A percentile compares a stretch with the other conserved stretches of the same genome.
phyloP scores from a whole-genome alignment of 2,113 vertebrate species.

The Solea senegalensis region DNA sequence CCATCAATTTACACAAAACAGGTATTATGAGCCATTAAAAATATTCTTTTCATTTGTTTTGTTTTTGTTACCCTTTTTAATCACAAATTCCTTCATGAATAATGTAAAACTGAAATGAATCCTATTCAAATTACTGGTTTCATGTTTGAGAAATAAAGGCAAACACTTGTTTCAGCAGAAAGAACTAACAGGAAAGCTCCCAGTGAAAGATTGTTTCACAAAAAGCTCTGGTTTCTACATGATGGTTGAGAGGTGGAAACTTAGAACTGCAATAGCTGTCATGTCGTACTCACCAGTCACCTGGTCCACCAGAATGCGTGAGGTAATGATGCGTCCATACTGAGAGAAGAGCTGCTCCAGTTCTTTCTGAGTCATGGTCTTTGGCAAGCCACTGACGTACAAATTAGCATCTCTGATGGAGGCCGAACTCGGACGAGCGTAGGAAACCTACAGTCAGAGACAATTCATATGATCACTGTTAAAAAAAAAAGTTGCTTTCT shows the following conservation, averaged over 20 bases:
- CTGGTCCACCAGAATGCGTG: slow-evolving; percentile 97
- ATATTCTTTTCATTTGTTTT: no score
- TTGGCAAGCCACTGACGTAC: slow-evolving; percentile 97
- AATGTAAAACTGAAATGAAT: slow-evolving; percentile 3
- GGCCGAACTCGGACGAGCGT: slow-evolving; percentile 96
- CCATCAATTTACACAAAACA: no score
- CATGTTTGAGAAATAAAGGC: slow-evolving; percentile 18
- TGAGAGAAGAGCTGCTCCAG: slow-evolving; percentile 98
- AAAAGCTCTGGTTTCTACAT: slow-evolving; percentile 55
- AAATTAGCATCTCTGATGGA: slow-evolving; percentile 99
- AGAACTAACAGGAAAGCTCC: background rate
- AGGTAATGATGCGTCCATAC: slow-evolving; percentile 98
- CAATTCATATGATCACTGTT: background rate
- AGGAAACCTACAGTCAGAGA: slow-evolving; percentile 85
- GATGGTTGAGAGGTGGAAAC: no score
- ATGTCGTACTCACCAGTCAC: slow-evolving; percentile 91
- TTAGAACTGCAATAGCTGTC: slow-evolving; percentile 31
- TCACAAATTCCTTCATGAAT: slow-evolving; percentile 14
- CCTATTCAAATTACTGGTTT: slow-evolving; percentile 10
- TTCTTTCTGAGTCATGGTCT: slow-evolving; percentile 98
- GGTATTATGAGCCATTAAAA: no score
- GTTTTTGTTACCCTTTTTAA: background rate
- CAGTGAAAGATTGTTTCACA: slow-evolving; percentile 70
- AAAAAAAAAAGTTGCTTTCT: no score
- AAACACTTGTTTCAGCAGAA: background rate